Base-by-base conservation (phyloP, 2,888 invertebrate genomes). In the Pheosia gnoma region DNA sequence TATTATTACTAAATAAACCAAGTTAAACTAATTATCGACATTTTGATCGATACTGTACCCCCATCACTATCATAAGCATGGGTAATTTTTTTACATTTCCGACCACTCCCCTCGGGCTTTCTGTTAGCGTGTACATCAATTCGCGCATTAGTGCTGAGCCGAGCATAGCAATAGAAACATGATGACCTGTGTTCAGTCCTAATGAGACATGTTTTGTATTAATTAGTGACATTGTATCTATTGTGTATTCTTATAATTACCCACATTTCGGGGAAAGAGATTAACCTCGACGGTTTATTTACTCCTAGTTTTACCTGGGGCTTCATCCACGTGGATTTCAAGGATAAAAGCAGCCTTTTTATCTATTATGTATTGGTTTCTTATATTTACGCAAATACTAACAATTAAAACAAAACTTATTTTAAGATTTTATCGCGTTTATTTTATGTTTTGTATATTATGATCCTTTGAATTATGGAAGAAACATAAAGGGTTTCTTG, bases 11-110 rank as follows among this genome's bases (percentile, higher is more conserved):
- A 25, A 25, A 25, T 25, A 25, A 25, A 25, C 25, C 2, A 25
- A 25, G 25, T 25, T 25, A 25, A 25, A 25, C 25, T 25, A 25
- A 25, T 59, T 57, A 62, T 63, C 65, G 72, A 71, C 45, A 61
- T 5, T 6, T 2, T 5, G 43, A n/a, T n/a, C 66, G 65, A 62
- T 4, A 8, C 25, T 4, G 5, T 8, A 3, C 5, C 47, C 43
- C 39, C 78, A 66, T 57, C 77, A 62, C 81, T 80, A 77, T 1
- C 39, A 43, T 47, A 59, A 61, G 60, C 63, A 61, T 61, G 70
- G 72, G 77, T 74, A 73, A 78, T 81, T 83, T 83, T 83, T 83
- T 79, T 77, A 81, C 76, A 81, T 83, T 81, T 80, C 63, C 59
- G 36, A 36, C 25, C 57, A 57, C 57, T 45, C 57, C 43, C 67